These are phyloP conservation scores for Mactromeris polynyma DNA, from an alignment of 2,888 invertebrate genomes.

Conservation along the genomic window DNA sequence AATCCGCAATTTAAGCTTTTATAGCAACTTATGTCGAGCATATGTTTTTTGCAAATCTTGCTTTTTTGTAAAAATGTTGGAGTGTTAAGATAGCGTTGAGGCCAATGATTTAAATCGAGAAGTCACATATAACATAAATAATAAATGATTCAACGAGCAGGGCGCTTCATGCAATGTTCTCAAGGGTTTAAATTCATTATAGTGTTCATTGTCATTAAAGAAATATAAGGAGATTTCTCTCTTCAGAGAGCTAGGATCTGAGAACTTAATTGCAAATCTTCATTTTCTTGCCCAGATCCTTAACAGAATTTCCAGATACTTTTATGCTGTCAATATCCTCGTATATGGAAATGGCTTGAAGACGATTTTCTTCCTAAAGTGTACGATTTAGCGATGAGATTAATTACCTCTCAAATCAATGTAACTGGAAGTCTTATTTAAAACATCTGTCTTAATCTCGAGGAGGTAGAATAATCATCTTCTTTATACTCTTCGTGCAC, in stretches of 20 bases:
- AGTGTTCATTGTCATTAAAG: background rate
- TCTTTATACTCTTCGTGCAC: slow-evolving; percentile 36
- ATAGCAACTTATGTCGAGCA: background rate
- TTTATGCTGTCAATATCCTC: slow-evolving; percentile 36
- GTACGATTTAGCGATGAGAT: slow-evolving; percentile 29
- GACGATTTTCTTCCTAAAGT: slow-evolving; percentile 33
- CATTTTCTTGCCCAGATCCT: slow-evolving; percentile 6
- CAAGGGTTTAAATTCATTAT: slow-evolving; percentile 19
- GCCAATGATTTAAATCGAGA: background rate
- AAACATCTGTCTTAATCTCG: slow-evolving; percentile 57
- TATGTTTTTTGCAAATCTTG: background rate
- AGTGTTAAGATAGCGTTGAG: background rate
- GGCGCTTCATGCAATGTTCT: slow-evolving; percentile 5
- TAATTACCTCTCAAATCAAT: slow-evolving; percentile 46
- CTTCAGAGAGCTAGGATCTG: background rate
- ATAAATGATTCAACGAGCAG: background rate
- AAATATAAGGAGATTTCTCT: background rate
- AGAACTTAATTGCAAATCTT: slow-evolving; percentile 17
- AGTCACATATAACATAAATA: slow-evolving; percentile 16
- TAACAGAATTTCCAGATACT: slow-evolving; percentile 28
- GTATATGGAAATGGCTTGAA: slow-evolving; percentile 21
- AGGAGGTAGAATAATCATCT: background rate
- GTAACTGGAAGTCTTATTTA: slow-evolving; percentile 32
- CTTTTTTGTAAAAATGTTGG: background rate
- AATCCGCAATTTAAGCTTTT: background rate